Evolutionary conservation across 1,140 invertebrate genomes (phyloP).

Genomic region (Asbolus verrucosus): DNA sequence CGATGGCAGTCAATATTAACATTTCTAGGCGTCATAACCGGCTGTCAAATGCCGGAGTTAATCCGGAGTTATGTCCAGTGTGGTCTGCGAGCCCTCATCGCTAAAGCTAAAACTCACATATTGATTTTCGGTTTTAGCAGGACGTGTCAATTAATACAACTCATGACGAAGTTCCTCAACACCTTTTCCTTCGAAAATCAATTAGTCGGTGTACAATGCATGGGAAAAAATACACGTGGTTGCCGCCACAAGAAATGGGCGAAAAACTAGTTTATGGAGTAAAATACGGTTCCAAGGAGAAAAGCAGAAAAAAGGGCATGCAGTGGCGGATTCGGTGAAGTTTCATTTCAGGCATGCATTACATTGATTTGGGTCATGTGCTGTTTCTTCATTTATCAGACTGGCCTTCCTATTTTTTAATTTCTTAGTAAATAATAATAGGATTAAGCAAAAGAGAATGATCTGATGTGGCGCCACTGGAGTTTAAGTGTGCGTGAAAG

Average conservation of each 20-base stretch:
- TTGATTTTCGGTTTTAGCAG: constrained; percentile 26
- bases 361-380: too few relatives aligned
- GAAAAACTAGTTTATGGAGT: constrained; percentile 9
- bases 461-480: background rate
- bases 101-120: constrained; percentile 17
- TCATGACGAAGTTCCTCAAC: background rate
- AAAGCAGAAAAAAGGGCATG: too few relatives aligned
- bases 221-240: constrained; percentile 19
- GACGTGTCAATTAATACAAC: constrained; percentile 20
- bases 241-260: background rate
- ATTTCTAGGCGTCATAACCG: constrained; percentile 62
- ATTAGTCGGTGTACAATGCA: constrained; percentile 3
- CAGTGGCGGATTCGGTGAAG: too few relatives aligned
- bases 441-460: too few relatives aligned
- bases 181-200: background rate
- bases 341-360: too few relatives aligned
- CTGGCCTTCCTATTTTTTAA: too few relatives aligned
- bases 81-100: constrained; percentile 28
- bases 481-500: constrained; percentile 28
- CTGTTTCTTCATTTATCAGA: too few relatives aligned
- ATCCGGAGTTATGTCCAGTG: constrained; percentile 60
- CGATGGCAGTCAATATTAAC: constrained; percentile 61
- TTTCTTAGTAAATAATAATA: too few relatives aligned
- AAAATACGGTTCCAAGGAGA: constrained; percentile 4
- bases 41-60: constrained; percentile 61